Percentiles rank a stretch among this genome's conserved stretches.
Evolutionary conservation across 2,888 invertebrate species (phyloP).

Genomic region (Luffia ferchaultella): DNA sequence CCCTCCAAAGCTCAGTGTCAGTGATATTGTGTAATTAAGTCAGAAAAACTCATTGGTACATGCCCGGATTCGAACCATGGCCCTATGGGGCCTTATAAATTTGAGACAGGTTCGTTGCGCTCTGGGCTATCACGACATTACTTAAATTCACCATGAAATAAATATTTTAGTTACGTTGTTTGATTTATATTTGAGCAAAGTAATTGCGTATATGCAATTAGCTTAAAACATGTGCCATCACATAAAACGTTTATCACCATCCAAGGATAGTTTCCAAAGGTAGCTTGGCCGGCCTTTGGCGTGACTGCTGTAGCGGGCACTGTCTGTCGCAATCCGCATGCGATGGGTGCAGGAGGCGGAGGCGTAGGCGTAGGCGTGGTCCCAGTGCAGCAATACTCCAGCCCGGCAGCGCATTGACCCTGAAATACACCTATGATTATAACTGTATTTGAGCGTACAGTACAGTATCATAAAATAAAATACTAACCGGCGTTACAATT

Average conservation of each 20-base stretch:
- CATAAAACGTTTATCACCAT: conserved; percentile 48
- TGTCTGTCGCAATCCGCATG: conserved; percentile 52
- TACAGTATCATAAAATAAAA: no score
- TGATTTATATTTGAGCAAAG: not conserved
- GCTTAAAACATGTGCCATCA: not conserved
- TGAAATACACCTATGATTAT: not conserved
- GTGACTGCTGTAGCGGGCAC: conserved; percentile 31
- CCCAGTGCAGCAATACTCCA: conserved; percentile 42
- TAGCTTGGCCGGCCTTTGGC: conserved; percentile 62
- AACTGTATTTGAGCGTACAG: no score
- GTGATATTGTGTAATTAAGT: no score
- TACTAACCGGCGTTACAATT: conserved; percentile 67
- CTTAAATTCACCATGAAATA: no score
- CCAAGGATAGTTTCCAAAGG: conserved; percentile 78
- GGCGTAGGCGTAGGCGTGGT: conserved; percentile 17
- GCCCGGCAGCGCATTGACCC: conserved; percentile 40
- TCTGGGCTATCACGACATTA: no score
- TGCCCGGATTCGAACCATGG: no score
- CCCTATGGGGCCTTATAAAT: no score
- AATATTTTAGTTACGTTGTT: no score
- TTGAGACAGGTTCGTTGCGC: no score
- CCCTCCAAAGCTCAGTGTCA: no score
- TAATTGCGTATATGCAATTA: not conserved
- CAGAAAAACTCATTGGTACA: no score
- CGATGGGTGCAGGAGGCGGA: conserved; percentile 19